phyloP scores from a whole-genome alignment of 2,888 invertebrate genomes.

The Synanthedon tipuliformis region DNA sequence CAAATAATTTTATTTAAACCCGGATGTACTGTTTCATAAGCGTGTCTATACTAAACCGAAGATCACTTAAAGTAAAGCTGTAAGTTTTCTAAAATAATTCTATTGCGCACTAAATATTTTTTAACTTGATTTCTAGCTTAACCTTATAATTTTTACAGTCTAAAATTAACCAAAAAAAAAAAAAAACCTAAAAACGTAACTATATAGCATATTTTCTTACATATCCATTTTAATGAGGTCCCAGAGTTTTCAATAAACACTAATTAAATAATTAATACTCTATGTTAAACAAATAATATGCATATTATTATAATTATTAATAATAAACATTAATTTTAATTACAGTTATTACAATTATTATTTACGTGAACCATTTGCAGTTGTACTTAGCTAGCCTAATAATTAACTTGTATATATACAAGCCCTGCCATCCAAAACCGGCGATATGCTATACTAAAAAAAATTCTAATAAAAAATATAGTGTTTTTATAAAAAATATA shows the following conservation, averaged over 20 bases:
- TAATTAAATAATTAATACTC: slow-evolving; percentile 49
- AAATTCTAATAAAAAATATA: slow-evolving; percentile 43
- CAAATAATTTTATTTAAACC: slow-evolving; percentile 47
- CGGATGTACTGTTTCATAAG: slow-evolving; percentile 22
- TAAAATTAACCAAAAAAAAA: slow-evolving; percentile 26
- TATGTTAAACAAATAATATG: slow-evolving; percentile 39
- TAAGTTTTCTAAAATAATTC: slow-evolving; percentile 29
- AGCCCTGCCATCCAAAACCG: slow-evolving; percentile 38
- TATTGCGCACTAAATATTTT: slow-evolving; percentile 23
- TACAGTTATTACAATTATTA: slow-evolving; percentile 41
- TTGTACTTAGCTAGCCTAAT: slow-evolving; percentile 43
- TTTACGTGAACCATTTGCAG: slow-evolving; percentile 35
- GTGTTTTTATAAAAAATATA: slow-evolving; percentile 26
- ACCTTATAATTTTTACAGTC: slow-evolving; percentile 48
- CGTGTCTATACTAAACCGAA: slow-evolving; percentile 33
- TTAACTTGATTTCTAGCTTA: slow-evolving; percentile 21
- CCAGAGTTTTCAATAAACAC: slow-evolving; percentile 27
- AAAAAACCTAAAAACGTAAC: slow-evolving; percentile 9
- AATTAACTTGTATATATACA: slow-evolving; percentile 35
- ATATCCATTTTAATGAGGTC: slow-evolving; percentile 26
- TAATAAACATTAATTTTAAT: slow-evolving; percentile 49
- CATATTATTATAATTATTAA: slow-evolving; percentile 40
- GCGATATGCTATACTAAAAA: slow-evolving; percentile 48
- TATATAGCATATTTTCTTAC: slow-evolving; percentile 24
- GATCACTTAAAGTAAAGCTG: slow-evolving; percentile 31